Conservation (phyloP, 2,113 vertebrate species). For the Sisor rabdophorus region DNA sequence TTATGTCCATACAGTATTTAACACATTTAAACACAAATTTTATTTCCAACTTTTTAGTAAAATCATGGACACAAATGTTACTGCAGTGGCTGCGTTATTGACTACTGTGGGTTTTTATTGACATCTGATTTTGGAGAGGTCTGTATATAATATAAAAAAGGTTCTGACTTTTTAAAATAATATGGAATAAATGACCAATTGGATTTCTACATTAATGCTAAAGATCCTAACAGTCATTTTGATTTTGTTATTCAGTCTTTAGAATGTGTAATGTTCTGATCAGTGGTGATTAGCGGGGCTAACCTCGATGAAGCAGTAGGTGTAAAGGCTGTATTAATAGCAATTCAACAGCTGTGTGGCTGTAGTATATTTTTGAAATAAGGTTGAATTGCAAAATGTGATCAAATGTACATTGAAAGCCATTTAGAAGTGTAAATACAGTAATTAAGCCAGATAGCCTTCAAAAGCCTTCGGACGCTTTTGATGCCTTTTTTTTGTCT, state of each 20-base stretch:
- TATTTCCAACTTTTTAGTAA: background rate
- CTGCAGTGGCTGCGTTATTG: background rate
- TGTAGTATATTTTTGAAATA: background rate
- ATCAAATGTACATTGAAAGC: slow-evolving; percentile 22
- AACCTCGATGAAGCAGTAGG: background rate
- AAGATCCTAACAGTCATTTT: background rate
- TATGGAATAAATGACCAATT: background rate
- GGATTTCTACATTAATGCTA: background rate
- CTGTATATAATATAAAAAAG: background rate
- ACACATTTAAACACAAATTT: too few species aligned
- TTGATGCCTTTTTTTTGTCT: slow-evolving; percentile 46
- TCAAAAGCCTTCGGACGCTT: slow-evolving; percentile 57
- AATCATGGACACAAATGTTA: background rate
- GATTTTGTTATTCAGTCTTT: background rate
- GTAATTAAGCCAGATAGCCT: slow-evolving; percentile 49
- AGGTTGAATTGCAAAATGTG: background rate
- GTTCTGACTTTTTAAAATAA: background rate
- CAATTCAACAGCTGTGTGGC: background rate
- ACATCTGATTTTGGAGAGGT: background rate
- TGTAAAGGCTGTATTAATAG: background rate
- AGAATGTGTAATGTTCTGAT: background rate
- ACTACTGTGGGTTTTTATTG: background rate
- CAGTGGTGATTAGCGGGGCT: background rate
- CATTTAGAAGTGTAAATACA: slow-evolving; percentile 32
- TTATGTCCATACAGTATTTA: background rate